Percentiles rank a stretch among this genome's conserved stretches.
phyloP scores from a whole-genome alignment of 53 echinoderm and acorn worm genomes.

The Crossaster papposus region DNA sequence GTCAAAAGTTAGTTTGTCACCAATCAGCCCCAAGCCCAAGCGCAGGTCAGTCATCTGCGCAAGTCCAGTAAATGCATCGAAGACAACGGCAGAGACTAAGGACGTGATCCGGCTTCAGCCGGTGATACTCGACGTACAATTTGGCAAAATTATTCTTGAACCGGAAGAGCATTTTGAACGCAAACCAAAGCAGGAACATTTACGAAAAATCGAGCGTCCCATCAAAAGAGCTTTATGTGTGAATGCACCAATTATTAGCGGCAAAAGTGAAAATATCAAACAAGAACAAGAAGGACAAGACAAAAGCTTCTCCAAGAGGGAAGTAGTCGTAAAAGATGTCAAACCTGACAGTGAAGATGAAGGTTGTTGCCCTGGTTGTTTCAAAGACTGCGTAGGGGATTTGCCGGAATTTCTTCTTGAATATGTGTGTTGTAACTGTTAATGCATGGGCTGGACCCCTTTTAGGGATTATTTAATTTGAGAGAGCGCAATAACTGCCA shows the following conservation, averaged over 20 bases:
- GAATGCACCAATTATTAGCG: neutral
- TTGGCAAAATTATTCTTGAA: neutral
- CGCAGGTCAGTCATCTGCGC: neutral
- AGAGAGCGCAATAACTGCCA: too few relatives aligned
- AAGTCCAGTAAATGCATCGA: neutral
- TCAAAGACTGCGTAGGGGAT: constrained; percentile 36
- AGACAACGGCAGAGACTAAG: neutral
- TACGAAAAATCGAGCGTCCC: constrained; percentile 13
- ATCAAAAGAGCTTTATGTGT: neutral
- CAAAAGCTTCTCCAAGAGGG: neutral
- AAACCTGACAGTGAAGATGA: constrained; percentile 17
- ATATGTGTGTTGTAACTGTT: constrained; percentile 24
- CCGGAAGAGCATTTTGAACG: neutral
- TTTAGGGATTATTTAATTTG: neutral
- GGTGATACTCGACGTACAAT: constrained; percentile 30
- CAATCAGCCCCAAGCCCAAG: constrained; percentile 20
- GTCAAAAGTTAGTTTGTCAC: constrained; percentile 3
- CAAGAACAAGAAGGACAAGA: neutral
- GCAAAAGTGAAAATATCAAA: neutral
- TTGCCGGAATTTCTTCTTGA: constrained; percentile 34
- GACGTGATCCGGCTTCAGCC: constrained; percentile 49
- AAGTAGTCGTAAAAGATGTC: constrained; percentile 16
- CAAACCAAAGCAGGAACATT: neutral
- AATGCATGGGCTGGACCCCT: neutral
- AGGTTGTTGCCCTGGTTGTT: constrained; percentile 23